These are phyloP conservation scores for Falcunculus frontatus DNA, from an alignment of 2,113 vertebrate genomes.

Conservation along the genomic window DNA sequence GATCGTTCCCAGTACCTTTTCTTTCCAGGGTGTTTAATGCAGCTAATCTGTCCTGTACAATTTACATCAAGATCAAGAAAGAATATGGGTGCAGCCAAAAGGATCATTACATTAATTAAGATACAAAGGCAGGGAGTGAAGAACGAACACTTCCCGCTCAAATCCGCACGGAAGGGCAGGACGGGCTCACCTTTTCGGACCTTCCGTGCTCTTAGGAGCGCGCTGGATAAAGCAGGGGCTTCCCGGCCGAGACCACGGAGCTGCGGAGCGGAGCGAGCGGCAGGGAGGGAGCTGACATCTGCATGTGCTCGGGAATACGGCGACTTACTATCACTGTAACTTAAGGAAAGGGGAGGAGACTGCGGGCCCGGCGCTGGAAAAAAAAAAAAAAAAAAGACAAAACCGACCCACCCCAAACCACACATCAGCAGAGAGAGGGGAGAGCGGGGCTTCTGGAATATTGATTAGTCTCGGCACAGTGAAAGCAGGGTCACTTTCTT, in stretches of 20 bases:
- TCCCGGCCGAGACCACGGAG: background rate
- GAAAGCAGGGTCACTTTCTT: constrained; percentile 52
- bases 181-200: constrained; percentile 47
- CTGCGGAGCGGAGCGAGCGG: background rate
- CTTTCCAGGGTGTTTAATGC: background rate
- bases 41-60: background rate
- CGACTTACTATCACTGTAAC: constrained; percentile 56
- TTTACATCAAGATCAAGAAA: background rate
- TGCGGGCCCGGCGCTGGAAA: background rate
- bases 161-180: fast-evolving
- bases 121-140: background rate
- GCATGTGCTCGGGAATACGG: constrained; percentile 56
- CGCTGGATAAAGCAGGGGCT: background rate
- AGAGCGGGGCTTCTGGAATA: constrained; percentile 60
- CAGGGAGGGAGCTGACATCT: background rate
- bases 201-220: background rate
- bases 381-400: too few relatives aligned
- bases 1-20: background rate
- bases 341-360: constrained; percentile 80
- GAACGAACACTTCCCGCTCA: fast-evolving
- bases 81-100: background rate
- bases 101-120: background rate
- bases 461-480: constrained; percentile 63
- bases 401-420: background rate
- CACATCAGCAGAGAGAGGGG: background rate